Percentiles rank a stretch among this genome's conserved stretches.
phyloP scores from a whole-genome alignment of 2,113 vertebrate species.

The Pongo abelii region DNA sequence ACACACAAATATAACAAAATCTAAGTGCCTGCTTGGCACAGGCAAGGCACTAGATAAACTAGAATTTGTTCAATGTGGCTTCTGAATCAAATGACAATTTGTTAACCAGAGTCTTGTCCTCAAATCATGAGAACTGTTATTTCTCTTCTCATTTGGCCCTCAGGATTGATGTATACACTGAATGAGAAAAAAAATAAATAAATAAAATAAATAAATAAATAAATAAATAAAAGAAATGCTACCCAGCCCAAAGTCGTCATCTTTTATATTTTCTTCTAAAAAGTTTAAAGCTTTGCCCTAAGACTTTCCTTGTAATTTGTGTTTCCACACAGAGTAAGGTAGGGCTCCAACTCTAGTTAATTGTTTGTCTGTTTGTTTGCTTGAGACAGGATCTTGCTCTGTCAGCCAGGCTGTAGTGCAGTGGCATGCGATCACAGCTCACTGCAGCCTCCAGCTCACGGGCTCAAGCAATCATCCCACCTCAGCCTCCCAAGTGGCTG shows the following conservation, averaged over 20 bases:
- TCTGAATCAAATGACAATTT: slow-evolving; percentile 13
- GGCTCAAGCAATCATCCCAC: no score
- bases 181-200: not conserved
- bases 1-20: not conserved
- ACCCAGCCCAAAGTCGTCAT: not conserved
- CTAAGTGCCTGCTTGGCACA: not conserved
- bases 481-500: no score
- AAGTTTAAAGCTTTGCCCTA: not conserved
- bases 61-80: not conserved
- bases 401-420: no score
- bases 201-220: no score
- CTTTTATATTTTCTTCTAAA: not conserved
- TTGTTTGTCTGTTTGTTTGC: not conserved
- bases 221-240: no score
- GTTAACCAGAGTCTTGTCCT: not conserved
- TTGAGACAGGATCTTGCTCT: no score
- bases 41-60: not conserved
- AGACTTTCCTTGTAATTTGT: not conserved
- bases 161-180: not conserved
- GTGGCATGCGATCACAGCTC: no score
- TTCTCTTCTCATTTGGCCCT: not conserved
- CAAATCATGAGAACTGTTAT: not conserved
- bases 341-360: not conserved
- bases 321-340: not conserved
- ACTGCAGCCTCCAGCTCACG: no score